Evolutionary conservation across 2,797 vertebrate species (phyloP).

Genomic region (Melanotaenia boesemani): DNA sequence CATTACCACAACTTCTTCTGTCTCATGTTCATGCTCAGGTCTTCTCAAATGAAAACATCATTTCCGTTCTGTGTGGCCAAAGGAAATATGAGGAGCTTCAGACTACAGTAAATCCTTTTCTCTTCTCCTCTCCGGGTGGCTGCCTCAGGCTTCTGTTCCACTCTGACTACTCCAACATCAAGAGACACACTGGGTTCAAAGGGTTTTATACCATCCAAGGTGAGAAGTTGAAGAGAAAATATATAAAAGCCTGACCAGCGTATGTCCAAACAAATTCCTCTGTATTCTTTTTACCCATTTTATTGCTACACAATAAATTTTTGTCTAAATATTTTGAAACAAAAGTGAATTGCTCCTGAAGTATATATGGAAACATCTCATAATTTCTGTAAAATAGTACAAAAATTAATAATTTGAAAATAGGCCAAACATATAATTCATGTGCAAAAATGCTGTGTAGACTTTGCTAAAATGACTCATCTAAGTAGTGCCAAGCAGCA

Average conservation of each 20-base stretch:
- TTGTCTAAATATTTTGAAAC: constrained; percentile 2
- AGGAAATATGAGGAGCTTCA: constrained; percentile 70
- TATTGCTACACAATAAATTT: background rate
- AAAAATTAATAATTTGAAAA: too few species aligned
- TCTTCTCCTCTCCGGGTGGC: constrained; percentile 77
- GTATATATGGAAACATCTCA: background rate
- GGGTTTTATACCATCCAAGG: constrained; percentile 89
- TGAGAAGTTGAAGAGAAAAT: constrained; percentile 63
- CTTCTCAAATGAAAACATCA: constrained; percentile 63
- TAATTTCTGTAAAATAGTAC: background rate
- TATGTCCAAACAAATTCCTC: background rate
- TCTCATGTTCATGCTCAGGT: constrained; percentile 51
- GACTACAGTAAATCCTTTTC: constrained; percentile 75
- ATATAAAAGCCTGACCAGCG: background rate
- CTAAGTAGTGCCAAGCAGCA: too few species aligned
- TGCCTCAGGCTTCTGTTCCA: constrained; percentile 85
- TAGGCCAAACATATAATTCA: background rate
- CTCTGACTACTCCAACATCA: constrained; percentile 91
- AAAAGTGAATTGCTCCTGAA: background rate
- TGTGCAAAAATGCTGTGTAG: background rate
- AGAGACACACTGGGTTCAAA: constrained; percentile 89
- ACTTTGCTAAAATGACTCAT: too few species aligned
- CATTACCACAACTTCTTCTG: background rate
- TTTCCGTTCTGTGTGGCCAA: constrained; percentile 85
- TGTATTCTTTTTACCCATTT: background rate